Evolutionary conservation across 2,888 invertebrate species (phyloP).

Genomic region (Nephrotoma guestfalica): DNA sequence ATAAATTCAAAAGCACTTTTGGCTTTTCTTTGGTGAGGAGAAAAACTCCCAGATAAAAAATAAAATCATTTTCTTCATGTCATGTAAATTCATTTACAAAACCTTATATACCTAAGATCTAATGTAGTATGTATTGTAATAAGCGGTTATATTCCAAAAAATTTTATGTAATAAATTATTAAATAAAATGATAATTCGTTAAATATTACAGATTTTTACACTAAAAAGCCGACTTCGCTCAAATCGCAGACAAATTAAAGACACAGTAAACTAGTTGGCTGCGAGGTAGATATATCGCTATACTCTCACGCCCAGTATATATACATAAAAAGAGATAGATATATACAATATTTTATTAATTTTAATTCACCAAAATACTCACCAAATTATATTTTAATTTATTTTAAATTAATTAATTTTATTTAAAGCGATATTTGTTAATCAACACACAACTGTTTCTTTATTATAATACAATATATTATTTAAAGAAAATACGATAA

Average conservation of each 20-base stretch:
- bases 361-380: constrained; percentile 2
- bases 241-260: constrained; percentile 2
- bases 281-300: not conserved
- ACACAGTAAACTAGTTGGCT: not conserved
- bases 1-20: too few species aligned
- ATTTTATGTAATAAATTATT: not conserved
- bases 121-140: not conserved
- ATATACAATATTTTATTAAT: not conserved
- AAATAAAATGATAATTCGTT: not conserved
- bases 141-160: not conserved
- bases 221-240: not conserved
- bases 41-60: not conserved
- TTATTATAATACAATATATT: not conserved
- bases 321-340: constrained; percentile 1
- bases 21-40: not conserved
- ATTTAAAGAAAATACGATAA: not conserved
- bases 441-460: constrained; percentile 2
- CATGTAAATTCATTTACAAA: not conserved
- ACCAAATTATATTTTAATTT: not conserved
- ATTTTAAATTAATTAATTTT: not conserved
- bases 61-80: not conserved
- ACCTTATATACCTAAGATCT: not conserved
- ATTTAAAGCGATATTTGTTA: not conserved
- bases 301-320: not conserved
- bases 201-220: not conserved